Percentiles rank a stretch among this genome's conserved stretches.
phyloP scores from a whole-genome alignment of 2,888 invertebrate genomes.

The Cyrtodaria siliqua region DNA sequence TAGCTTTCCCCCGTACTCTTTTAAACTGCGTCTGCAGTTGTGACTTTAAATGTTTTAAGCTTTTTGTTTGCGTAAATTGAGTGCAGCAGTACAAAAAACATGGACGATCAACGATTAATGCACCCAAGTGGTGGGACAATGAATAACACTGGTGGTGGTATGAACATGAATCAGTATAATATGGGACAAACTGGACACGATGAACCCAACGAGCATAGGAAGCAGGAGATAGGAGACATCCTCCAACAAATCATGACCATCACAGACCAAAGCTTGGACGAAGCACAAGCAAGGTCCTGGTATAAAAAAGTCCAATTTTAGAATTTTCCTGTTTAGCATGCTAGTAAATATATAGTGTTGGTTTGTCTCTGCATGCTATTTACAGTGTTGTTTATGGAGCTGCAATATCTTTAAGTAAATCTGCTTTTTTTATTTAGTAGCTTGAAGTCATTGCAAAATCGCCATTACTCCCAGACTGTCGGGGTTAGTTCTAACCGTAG shows the following conservation, averaged over 20 bases:
- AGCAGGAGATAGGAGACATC: constrained; percentile 99
- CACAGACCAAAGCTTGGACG: constrained; percentile 98
- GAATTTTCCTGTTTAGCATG: constrained; percentile 27
- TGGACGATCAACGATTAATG: constrained; percentile 82
- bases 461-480: too few relatives aligned
- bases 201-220: constrained; percentile 86
- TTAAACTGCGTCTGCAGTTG: too few relatives aligned
- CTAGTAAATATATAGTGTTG: background rate
- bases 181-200: constrained; percentile 70
- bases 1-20: background rate
- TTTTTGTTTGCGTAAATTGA: constrained; percentile 4
- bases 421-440: too few relatives aligned
- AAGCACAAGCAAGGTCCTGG: constrained; percentile 94
- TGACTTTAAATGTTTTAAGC: background rate
- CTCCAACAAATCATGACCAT: constrained; percentile 99
- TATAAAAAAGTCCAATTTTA: constrained; percentile 62
- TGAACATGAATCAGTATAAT: constrained; percentile 63
- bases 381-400: too few relatives aligned
- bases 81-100: constrained; percentile 32
- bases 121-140: constrained; percentile 68
- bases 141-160: constrained; percentile 58
- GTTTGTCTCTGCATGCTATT: too few relatives aligned
- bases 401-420: too few relatives aligned
- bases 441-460: too few relatives aligned
- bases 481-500: too few relatives aligned